Evolutionary conservation across 2,888 invertebrate genomes (phyloP), one percentile per base, ranked within the genome.

Genomic region (Adineta ricciae): DNA sequence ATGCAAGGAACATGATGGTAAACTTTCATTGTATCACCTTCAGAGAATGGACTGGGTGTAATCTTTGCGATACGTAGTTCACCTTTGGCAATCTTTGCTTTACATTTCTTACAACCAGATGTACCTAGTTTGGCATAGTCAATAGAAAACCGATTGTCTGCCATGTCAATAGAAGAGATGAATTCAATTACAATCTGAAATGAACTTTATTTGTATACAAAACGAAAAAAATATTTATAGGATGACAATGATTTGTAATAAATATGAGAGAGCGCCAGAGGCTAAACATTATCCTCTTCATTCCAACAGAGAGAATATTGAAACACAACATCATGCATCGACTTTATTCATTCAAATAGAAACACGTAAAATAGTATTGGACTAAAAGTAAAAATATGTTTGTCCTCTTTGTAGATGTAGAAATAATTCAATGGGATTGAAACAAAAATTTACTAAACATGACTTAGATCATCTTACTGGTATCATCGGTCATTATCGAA

Each of bases 91-190:
- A 95, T 94, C 88, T 94, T 94, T 86, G 93, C 91, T 91, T 95
- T 96, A 90, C 96, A 96, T 88, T 94, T 94, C 90, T 95, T 95
- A 89, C 96, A 96, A 24, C 93, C 93, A 0, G 96, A 94, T 84
- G 94, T 92, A 0, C 94, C 94, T 21, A 93, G 92, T 91, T 95
- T 95, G 0, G 95, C 95, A 87, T 94, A 93, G 87, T 96, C 96
- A 36, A 49, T 83, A 0, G 64, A 41, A 85, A 78, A 85, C 27
- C 83, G 83, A 41, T 50, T 41, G 41, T 85, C 85, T n/a, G 54
- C n/a, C 85, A 85, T 85, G 3, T 0, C 50, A 27, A 72, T 85
- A 14, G 56, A 64, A 2, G 1, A 64, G 64, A 64, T 64, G 64
- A 19, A 64, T 64, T 36, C 27, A 32, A 64, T 3, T 32, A 64